These are phyloP conservation scores for Caenorhabditis wallacei DNA, from an alignment of 2,888 invertebrate species.

Conservation along the genomic window DNA sequence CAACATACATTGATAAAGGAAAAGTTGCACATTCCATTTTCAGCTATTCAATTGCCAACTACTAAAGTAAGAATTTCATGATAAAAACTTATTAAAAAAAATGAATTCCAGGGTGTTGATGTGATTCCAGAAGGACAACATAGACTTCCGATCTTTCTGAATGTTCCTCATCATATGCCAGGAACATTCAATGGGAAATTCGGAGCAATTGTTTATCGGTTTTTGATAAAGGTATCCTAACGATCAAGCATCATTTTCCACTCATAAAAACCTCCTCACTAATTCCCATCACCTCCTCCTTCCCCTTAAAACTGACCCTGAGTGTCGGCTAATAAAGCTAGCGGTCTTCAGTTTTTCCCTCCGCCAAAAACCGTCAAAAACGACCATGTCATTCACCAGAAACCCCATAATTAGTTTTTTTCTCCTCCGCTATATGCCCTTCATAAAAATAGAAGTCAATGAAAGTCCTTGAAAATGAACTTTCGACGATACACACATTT, in stretches of 20 bases:
- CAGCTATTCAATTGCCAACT: constrained; percentile 61
- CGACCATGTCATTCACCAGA: constrained; percentile 29
- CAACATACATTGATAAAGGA: constrained; percentile 64
- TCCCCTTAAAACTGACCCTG: constrained; percentile 15
- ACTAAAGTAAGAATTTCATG: constrained; percentile 44
- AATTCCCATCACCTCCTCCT: neutral
- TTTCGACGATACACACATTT: neutral
- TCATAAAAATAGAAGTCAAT: constrained; percentile 18
- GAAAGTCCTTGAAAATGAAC: constrained; percentile 34
- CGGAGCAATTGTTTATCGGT: constrained; percentile 71
- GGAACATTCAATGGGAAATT: constrained; percentile 69
- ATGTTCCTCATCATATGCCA: constrained; percentile 65
- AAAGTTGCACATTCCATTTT: constrained; percentile 61
- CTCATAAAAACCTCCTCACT: too few species aligned
- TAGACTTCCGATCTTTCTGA: constrained; percentile 63
- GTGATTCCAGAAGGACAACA: constrained; percentile 68
- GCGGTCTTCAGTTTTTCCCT: neutral
- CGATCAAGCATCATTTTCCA: neutral
- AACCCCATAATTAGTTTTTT: constrained; percentile 27
- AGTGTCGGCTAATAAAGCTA: constrained; percentile 27
- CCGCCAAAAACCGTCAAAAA: constrained; percentile 13
- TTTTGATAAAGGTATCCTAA: constrained; percentile 58
- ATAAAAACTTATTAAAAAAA: too few species aligned
- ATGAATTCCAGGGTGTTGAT: constrained; percentile 53
- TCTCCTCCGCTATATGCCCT: constrained; percentile 13